Evolutionary conservation across 1,140 invertebrate genomes (phyloP), one percentile per base, ranked within the genome.

Genomic region (Halictus rubicundus): DNA sequence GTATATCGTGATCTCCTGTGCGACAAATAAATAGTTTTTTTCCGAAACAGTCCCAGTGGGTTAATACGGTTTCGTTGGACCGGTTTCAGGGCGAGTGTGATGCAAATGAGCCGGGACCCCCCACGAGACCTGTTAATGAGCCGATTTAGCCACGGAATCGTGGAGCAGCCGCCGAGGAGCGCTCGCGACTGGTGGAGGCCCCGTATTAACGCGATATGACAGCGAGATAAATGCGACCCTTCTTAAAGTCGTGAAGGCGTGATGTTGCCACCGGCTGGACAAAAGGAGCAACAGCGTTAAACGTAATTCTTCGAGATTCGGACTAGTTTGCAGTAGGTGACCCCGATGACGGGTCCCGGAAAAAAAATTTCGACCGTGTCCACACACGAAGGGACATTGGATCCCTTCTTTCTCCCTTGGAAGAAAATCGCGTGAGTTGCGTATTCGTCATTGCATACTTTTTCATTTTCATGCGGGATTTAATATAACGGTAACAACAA

Each of bases 101-200:
- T 92, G 92, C 92, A 92, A 92, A 92, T 92, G 87, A 88, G 83
- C 84, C 88, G 80, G 70, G 89, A 92, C 90, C 91, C 91, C 92
- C 92, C 91, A 91, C 89, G 90, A 92, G 80, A 80, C 69, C 60
- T 64, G 71, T 78, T 93, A 93, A 93, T 92, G 92, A 93, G 91
- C 87, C 90, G 91, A 93, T 93, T 93, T 93, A 93, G 88, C 88
- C 89, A 86, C 90, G 87, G 91, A 93, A 92, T 91, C 89, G 86
- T 82, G 88, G 88, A 68, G 39, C 83, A 66, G 71, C 68, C 57
- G 59, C 68, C 64, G 65, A 19, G 42, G 42, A 46, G 42, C 10
- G 42, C 42, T 46, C 12, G 2, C 9, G 12, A 46, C 42, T 80
- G 81, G 77, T 80, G 46, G 57, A 86, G 76, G 70, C 72, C 46